A percentile compares a stretch with the other conserved stretches of the same genome.
Evolutionary conservation across 2,797 vertebrate species (phyloP).

Genomic region (Loris lydekkerianus): DNA sequence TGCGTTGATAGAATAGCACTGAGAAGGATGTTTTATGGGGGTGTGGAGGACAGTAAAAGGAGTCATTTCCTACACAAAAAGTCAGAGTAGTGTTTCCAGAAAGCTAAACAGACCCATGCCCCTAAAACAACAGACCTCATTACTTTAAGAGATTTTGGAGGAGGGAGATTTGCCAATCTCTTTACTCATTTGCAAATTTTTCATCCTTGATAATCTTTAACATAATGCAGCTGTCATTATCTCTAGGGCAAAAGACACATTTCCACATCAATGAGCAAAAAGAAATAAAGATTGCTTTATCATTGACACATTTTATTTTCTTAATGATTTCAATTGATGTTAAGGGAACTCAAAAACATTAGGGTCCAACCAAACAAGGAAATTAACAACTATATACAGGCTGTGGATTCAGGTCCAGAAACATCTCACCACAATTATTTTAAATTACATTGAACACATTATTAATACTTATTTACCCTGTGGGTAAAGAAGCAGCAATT

Average conservation of each 20-base stretch:
- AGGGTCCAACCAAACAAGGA: not conserved
- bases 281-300: conserved; percentile 27
- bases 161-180: not conserved
- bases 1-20: not conserved
- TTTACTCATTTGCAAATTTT: conserved; percentile 46
- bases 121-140: conserved; percentile 20
- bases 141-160: not conserved
- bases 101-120: not conserved
- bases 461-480: not conserved
- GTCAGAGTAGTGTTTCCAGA: not conserved
- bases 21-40: not conserved
- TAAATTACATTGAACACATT: conserved; percentile 36
- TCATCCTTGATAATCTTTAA: not conserved
- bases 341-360: not conserved
- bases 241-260: not conserved
- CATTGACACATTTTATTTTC: conserved; percentile 24
- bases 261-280: not conserved
- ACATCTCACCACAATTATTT: not conserved
- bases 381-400: not conserved
- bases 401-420: not conserved
- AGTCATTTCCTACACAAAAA: not conserved
- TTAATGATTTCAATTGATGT: not conserved
- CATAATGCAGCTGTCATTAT: not conserved
- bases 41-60: not conserved
- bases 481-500: not conserved